Evolutionary conservation across 2,113 vertebrate genomes (phyloP).

Genomic region (Phalacrocorax pelagicus): DNA sequence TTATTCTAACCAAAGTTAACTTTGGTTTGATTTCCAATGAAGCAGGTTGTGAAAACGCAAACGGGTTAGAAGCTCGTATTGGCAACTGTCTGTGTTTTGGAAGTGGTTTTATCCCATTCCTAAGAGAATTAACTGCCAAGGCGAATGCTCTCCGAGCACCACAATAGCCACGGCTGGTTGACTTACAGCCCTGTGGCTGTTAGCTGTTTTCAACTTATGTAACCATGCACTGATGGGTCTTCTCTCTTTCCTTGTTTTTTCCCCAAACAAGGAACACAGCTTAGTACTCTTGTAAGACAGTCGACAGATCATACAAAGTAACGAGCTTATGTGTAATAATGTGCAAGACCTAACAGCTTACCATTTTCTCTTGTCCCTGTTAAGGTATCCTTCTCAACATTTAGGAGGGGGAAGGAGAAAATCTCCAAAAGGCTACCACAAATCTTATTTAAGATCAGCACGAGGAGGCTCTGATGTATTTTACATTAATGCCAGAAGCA

Average conservation of each 20-base stretch:
- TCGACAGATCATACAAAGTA: background rate
- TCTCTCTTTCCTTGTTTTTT: background rate
- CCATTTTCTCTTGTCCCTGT: background rate
- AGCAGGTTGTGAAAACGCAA: background rate
- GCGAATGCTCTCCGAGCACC: background rate
- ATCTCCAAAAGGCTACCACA: background rate
- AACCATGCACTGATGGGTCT: background rate
- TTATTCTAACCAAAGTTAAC: background rate
- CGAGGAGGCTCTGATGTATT: background rate
- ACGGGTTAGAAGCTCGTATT: background rate
- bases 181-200: conserved; percentile 15
- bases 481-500: background rate
- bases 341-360: background rate
- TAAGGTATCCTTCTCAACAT: background rate
- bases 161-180: background rate
- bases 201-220: background rate
- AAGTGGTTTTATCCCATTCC: background rate
- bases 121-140: background rate
- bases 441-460: background rate
- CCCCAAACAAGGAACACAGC: background rate
- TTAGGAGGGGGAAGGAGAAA: background rate
- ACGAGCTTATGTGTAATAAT: background rate
- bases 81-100: background rate
- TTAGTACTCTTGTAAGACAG: background rate
- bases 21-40: background rate